phyloP scores from a whole-genome alignment of 2,113 vertebrate genomes.

The Chloropsis cyanopogon region DNA sequence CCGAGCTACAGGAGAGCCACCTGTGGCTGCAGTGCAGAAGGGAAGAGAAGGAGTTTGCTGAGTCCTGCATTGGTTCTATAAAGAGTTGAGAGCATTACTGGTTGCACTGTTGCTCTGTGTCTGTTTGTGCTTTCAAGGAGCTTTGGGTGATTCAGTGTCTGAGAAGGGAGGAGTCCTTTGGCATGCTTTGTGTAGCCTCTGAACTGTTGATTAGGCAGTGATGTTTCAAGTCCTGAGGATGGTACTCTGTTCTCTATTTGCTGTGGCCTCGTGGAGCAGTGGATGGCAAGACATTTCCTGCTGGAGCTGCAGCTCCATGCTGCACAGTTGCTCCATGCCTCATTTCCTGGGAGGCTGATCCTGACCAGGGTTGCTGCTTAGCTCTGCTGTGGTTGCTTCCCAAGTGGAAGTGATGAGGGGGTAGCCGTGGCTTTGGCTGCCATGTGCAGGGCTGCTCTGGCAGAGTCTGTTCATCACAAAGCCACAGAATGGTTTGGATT shows the following conservation, averaged over 20 bases:
- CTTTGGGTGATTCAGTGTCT: background rate
- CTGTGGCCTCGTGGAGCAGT: background rate
- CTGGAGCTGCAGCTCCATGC: background rate
- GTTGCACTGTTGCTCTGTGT: background rate
- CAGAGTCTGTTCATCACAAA: background rate
- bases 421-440: accelerated
- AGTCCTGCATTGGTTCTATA: accelerated
- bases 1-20: background rate
- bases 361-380: background rate
- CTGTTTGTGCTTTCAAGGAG: background rate
- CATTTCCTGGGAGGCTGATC: background rate
- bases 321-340: background rate
- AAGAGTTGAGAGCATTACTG: background rate
- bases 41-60: background rate
- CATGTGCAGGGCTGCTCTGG: background rate
- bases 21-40: background rate
- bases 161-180: background rate
- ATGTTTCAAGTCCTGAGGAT: background rate
- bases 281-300: background rate
- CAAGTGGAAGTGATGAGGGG: background rate
- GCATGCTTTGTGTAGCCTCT: background rate
- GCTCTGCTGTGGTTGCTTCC: background rate
- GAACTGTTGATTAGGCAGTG: background rate
- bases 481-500: background rate
- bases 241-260: accelerated